These are phyloP conservation scores for Zaprionus bogoriensis DNA, from an alignment of 2,888 invertebrate genomes.

Conservation along the genomic window DNA sequence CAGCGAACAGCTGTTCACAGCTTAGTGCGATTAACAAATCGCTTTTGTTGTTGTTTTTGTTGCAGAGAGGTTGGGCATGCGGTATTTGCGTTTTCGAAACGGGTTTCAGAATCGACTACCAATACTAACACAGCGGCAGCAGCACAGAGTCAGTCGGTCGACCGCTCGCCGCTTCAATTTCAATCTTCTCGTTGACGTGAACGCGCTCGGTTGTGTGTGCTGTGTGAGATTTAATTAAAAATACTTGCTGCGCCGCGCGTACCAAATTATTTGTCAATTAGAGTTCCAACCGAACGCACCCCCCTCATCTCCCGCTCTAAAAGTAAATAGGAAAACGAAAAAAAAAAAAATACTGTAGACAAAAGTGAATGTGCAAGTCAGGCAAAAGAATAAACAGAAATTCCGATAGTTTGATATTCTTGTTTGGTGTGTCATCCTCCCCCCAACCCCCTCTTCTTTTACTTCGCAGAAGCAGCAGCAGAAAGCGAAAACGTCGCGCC, in stretches of 20 bases:
- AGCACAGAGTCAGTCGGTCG: conserved; percentile 5
- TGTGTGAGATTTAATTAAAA: neutral
- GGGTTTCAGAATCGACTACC: conserved; percentile 55
- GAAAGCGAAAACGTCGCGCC: conserved; percentile 57
- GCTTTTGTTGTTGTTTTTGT: conserved; percentile 11
- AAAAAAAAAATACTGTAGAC: conserved; percentile 11
- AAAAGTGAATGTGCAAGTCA: conserved; percentile 53
- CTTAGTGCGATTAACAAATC: neutral
- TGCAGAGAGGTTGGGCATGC: conserved; percentile 27
- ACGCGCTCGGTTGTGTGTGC: conserved; percentile 48
- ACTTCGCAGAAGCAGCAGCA: conserved; percentile 63
- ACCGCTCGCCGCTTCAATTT: conserved; percentile 41
- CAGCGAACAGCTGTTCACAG: conserved; percentile 40
- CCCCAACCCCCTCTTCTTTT: conserved; percentile 27
- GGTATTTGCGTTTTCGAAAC: conserved; percentile 46
- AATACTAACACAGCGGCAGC: conserved; percentile 38
- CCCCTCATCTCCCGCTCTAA: conserved; percentile 11
- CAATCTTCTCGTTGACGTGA: conserved; percentile 48
- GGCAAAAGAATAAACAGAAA: conserved; percentile 16
- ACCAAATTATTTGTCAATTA: conserved; percentile 27
- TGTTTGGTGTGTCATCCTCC: conserved; percentile 28
- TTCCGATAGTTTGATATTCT: conserved; percentile 38
- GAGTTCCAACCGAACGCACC: conserved; percentile 5
- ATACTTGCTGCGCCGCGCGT: conserved; percentile 8
- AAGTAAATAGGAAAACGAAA: conserved; percentile 28